Base-by-base conservation (phyloP, 2,797 vertebrate genomes). In the Falco concolor region DNA sequence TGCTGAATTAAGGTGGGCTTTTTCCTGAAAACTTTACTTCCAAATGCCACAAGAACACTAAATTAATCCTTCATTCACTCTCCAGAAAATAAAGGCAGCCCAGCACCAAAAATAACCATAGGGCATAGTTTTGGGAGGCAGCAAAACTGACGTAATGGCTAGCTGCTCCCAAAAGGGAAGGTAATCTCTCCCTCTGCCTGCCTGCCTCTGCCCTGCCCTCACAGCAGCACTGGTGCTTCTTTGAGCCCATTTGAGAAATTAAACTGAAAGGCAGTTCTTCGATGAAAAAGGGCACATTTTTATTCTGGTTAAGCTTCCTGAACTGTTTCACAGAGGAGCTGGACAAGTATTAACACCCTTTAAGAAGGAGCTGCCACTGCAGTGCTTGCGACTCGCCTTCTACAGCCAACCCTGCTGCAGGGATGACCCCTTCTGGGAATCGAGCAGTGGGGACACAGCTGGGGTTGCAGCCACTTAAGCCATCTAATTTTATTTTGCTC, bases 401-500 rank as follows among this genome's bases (percentile, higher is more conserved):
- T 59, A n/a, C 60, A 70, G 91, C 60, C 84, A 95, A 16, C 21
- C 60, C 76, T 42, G 68, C 68, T 40, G 69, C 86, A 80, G 76
- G 68, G 82, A 87, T 80, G 72, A 79, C 34, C 56, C 78, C 91
- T 87, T 80, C 61, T 79, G 87, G 91, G 95, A 95, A 69, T 30
- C 1, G 3, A 76, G 80, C 93, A 74, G 84, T 22, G 40, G 60
- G 72, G 85, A 84, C 91, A 84, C 95, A 95, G 93, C 87, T 95
- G 96, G 85, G 75, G 83, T 32, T 91, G 69, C 91, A 84, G 60
- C 65, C 94, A 81, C 76, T 94, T 95, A 94, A 93, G 57, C 83
- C 79, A 90, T 78, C 65, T 94, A 70, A 93, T 95, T 95, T 91
- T 86, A 84, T 95, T 97, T 96, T 94, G 76, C 69, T 93, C 85